phyloP scores from a whole-genome alignment of 1,140 invertebrate species.

The Drosophila setifemur region DNA sequence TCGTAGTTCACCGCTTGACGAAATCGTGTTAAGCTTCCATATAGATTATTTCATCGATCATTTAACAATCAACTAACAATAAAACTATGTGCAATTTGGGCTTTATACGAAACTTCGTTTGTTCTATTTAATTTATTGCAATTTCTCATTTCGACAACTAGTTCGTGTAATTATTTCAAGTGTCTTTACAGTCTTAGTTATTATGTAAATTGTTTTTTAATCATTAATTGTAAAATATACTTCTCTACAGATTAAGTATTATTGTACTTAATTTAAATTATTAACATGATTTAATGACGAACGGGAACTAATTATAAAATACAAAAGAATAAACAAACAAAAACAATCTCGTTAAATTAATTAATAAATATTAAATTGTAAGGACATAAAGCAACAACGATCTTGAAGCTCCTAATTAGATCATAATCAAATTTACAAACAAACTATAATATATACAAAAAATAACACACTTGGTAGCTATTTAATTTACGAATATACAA shows the following conservation, averaged over 20 bases:
- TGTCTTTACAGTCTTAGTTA: slow-evolving; percentile 56
- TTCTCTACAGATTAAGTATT: slow-evolving; percentile 70
- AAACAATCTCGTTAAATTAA: slow-evolving; percentile 69
- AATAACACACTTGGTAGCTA: slow-evolving; percentile 67
- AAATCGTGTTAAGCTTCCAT: slow-evolving; percentile 30
- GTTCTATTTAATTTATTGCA: slow-evolving; percentile 66
- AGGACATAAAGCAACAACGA: slow-evolving; percentile 76
- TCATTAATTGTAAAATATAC: slow-evolving; percentile 75
- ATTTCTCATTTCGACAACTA: slow-evolving; percentile 52
- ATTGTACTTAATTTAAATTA: slow-evolving; percentile 75
- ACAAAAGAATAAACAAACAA: slow-evolving; percentile 5
- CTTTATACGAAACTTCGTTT: slow-evolving; percentile 59
- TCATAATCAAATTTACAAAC: slow-evolving; percentile 60
- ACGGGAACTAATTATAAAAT: slow-evolving; percentile 19
- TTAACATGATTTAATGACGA: slow-evolving; percentile 56
- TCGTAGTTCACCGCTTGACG: slow-evolving; percentile 19
- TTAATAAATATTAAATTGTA: slow-evolving; percentile 66
- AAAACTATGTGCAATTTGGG: slow-evolving; percentile 73
- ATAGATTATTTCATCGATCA: slow-evolving; percentile 26
- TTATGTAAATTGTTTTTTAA: slow-evolving; percentile 75
- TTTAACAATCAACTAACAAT: slow-evolving; percentile 27
- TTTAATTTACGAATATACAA: slow-evolving; percentile 48
- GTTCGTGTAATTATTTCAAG: slow-evolving; percentile 48
- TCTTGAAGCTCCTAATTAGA: slow-evolving; percentile 79
- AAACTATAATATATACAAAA: slow-evolving; percentile 43